Percentiles rank a stretch among this genome's conserved stretches.
Evolutionary conservation across 2,888 invertebrate genomes (phyloP).

Genomic region (Tanytarsus gracilentus): DNA sequence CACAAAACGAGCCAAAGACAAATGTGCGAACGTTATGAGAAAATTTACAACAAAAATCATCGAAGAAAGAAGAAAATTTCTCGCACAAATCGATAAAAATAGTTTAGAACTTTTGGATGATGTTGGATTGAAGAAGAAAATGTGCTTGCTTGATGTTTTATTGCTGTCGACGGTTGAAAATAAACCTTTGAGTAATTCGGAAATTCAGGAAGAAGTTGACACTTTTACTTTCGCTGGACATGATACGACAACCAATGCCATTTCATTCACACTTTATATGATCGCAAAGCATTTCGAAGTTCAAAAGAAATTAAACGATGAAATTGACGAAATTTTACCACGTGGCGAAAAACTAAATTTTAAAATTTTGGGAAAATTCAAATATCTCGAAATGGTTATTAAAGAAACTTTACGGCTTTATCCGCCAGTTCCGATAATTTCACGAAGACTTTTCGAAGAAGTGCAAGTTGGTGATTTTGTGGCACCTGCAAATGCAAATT

Average conservation of each 20-base stretch:
- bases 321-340: conserved; percentile 37
- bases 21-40: conserved; percentile 40
- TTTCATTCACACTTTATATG: conserved; percentile 39
- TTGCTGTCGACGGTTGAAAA: conserved; percentile 48
- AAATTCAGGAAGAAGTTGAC: conserved; percentile 53
- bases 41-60: conserved; percentile 45
- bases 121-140: conserved; percentile 44
- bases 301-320: conserved; percentile 38
- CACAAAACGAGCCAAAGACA: conserved; percentile 18
- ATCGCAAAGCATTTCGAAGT: conserved; percentile 39
- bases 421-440: conserved; percentile 41
- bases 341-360: conserved; percentile 33
- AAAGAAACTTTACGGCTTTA: conserved; percentile 41
- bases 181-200: conserved; percentile 44
- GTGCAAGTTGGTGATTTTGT: conserved; percentile 31
- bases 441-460: conserved; percentile 38
- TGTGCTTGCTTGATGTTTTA: conserved; percentile 53
- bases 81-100: conserved; percentile 31
- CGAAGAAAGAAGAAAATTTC: conserved; percentile 34
- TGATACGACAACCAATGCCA: conserved; percentile 40
- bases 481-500: conserved; percentile 20
- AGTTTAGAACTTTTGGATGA: conserved; percentile 5
- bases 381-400: conserved; percentile 42
- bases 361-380: conserved; percentile 36
- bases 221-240: conserved; percentile 56